Percentiles rank a stretch among this genome's conserved stretches.
Conservation (phyloP, 1,140 invertebrate genomes). For the Tenebrio molitor region DNA sequence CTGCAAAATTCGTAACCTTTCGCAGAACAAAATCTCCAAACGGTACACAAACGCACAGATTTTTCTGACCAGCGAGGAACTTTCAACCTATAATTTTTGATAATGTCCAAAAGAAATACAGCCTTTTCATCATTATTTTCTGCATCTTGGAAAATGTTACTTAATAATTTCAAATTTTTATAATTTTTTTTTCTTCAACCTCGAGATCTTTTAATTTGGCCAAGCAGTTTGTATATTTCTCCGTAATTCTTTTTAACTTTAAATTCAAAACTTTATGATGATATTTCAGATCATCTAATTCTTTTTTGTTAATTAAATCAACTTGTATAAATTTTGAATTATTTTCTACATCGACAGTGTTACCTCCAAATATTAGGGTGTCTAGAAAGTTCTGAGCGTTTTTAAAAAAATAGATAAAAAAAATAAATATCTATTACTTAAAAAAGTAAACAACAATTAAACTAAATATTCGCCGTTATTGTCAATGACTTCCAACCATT, state of each 20-base stretch:
- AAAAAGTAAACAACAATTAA: too few species aligned
- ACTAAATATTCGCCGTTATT: too few species aligned
- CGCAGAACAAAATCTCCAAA: too few species aligned
- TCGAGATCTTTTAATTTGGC: too few species aligned
- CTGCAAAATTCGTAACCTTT: too few species aligned
- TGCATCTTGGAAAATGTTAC: not conserved
- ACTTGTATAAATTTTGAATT: constrained; percentile 7
- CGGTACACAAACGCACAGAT: too few species aligned
- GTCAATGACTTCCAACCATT: too few species aligned
- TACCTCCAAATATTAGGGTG: too few species aligned
- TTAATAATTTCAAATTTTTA: not conserved
- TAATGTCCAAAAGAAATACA: not conserved
- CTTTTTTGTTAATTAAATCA: not conserved
- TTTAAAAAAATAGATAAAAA: too few species aligned
- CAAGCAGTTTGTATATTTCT: not conserved
- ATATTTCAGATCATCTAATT: too few species aligned
- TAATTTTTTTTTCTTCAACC: not conserved
- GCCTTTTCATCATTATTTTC: not conserved
- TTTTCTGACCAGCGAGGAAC: not conserved
- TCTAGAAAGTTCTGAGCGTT: too few species aligned
- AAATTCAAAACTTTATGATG: not conserved
- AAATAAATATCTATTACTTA: too few species aligned
- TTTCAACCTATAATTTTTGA: not conserved
- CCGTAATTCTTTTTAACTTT: not conserved
- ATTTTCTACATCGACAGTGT: not conserved